Percentiles rank a stretch among this genome's conserved stretches.
Evolutionary conservation across 2,888 invertebrate genomes (phyloP).

Genomic region (Apodemia hepburni): DNA sequence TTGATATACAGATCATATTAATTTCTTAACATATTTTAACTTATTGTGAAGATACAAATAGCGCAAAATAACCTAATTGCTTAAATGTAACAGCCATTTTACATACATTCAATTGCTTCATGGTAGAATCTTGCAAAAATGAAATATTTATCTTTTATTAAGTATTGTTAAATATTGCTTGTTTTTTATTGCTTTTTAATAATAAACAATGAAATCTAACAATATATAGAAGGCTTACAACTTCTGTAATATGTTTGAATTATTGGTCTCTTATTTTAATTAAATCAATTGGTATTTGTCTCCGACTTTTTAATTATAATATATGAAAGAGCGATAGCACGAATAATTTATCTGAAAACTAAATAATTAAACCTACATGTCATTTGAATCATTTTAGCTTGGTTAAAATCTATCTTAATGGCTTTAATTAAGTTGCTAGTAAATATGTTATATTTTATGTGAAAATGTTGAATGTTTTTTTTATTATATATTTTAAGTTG

Average conservation of each 20-base stretch:
- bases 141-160: background rate
- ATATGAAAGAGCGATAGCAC: too few relatives aligned
- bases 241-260: background rate
- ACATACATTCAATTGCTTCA: constrained; percentile 2
- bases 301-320: background rate
- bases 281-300: background rate
- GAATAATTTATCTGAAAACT: background rate
- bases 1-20: background rate
- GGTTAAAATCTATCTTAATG: background rate
- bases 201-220: background rate
- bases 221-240: background rate
- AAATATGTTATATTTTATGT: background rate
- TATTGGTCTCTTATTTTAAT: background rate
- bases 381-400: background rate
- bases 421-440: constrained; percentile 6
- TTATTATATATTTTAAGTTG: background rate
- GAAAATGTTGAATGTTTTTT: background rate
- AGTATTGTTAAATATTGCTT: constrained; percentile 10
- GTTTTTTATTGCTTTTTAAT: constrained; percentile 13
- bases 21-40: background rate
- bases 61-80: constrained; percentile 13
- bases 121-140: constrained; percentile 4
- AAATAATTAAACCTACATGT: background rate
- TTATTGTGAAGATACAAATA: background rate
- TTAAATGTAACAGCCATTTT: constrained; percentile 9